Conservation (phyloP, 2,113 vertebrate species). For the Agelaius tricolor region DNA sequence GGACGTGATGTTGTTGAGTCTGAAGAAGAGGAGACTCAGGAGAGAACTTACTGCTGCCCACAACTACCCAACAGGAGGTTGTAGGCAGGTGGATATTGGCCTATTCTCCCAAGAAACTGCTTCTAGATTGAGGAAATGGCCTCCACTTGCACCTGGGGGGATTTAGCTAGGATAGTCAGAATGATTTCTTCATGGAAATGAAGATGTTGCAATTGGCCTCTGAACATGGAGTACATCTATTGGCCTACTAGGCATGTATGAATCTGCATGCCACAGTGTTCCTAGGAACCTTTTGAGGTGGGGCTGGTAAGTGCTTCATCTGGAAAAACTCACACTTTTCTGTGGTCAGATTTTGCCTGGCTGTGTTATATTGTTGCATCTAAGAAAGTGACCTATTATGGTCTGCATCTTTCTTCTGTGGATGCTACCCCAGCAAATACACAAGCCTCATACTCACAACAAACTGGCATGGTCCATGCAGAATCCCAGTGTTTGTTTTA, state of each 20-base stretch:
- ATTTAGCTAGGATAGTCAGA: neutral
- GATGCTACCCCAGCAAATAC: neutral
- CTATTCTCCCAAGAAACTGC: neutral
- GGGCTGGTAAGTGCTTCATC: neutral
- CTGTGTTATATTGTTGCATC: fast-evolving
- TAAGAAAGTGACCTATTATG: neutral
- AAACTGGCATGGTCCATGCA: neutral
- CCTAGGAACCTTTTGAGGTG: neutral
- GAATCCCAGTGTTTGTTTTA: neutral
- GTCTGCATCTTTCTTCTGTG: neutral
- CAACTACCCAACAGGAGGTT: neutral
- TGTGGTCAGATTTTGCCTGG: neutral
- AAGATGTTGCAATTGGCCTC: neutral
- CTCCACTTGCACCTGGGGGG: neutral
- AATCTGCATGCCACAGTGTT: neutral
- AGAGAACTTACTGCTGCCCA: neutral
- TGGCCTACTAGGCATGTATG: neutral
- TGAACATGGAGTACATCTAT: neutral
- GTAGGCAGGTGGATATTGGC: too few species aligned
- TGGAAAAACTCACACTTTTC: neutral
- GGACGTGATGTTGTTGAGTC: fast-evolving
- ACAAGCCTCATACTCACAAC: neutral
- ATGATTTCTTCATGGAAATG: neutral
- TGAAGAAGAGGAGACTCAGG: neutral
- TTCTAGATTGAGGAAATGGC: neutral